Evolutionary conservation across 2,888 invertebrate genomes (phyloP).

Genomic region (Dryadula phaetusa): DNA sequence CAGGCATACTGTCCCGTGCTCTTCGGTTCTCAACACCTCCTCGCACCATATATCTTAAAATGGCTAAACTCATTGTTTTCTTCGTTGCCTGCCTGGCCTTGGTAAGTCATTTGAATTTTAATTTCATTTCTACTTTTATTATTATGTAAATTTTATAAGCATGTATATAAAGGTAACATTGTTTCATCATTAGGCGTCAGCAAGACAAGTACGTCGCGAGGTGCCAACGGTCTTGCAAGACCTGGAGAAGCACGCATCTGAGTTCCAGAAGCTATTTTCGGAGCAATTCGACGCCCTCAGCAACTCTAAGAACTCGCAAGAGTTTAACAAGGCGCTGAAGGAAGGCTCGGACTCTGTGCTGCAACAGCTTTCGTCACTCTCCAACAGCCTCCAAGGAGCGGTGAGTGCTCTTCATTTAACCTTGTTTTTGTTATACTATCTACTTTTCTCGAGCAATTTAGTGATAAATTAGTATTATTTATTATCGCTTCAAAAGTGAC

Average conservation of each 20-base stretch:
- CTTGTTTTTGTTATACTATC: conserved; percentile 12
- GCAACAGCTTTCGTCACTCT: conserved; percentile 60
- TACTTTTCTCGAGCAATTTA: neutral
- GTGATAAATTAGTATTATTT: neutral
- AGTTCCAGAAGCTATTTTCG: conserved; percentile 65
- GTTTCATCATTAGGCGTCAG: conserved; percentile 55
- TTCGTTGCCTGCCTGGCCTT: conserved; percentile 67
- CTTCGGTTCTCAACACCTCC: conserved; percentile 55
- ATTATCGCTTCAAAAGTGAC: conserved; percentile 17
- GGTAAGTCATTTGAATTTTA: conserved; percentile 58
- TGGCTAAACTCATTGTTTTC: conserved; percentile 66
- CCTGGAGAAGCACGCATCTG: conserved; percentile 65
- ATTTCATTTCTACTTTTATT: neutral
- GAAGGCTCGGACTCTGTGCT: conserved; percentile 67
- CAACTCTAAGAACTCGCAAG: conserved; percentile 70
- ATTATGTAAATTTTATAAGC: neutral
- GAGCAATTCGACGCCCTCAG: conserved; percentile 61
- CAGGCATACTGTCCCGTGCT: conserved; percentile 41
- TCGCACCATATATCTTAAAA: conserved; percentile 52
- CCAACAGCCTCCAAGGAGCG: conserved; percentile 61
- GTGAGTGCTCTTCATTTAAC: conserved; percentile 57
- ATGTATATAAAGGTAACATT: neutral
- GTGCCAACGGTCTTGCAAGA: conserved; percentile 58
- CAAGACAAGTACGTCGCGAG: conserved; percentile 65
- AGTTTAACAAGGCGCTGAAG: conserved; percentile 67